Conservation (phyloP, 2,888 invertebrate species). For the Agrotis puta region DNA sequence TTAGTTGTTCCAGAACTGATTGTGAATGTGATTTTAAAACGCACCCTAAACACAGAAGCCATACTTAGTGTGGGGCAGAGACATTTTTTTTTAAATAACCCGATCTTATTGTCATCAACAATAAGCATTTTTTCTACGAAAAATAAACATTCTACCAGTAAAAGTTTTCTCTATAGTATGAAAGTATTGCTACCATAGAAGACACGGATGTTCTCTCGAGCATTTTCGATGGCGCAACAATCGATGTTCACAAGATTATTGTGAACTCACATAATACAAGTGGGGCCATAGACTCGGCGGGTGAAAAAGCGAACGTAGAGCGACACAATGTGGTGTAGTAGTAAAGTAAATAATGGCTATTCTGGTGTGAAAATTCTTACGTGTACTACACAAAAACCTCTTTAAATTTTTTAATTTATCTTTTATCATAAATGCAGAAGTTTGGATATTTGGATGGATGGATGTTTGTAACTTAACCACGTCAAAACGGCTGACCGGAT, state of each 20-base stretch:
- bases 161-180: background rate
- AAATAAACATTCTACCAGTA: background rate
- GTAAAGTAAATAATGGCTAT: conserved; percentile 4
- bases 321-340: background rate
- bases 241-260: conserved; percentile 39
- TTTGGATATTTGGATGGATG: too few relatives aligned
- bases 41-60: too few relatives aligned
- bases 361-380: background rate
- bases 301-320: background rate
- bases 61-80: too few relatives aligned
- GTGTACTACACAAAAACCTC: too few relatives aligned
- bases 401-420: too few relatives aligned
- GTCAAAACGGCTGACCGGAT: too few relatives aligned
- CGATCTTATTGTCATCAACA: too few relatives aligned
- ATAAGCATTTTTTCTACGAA: background rate
- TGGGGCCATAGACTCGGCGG: conserved; percentile 18
- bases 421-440: too few relatives aligned
- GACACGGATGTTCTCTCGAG: conserved; percentile 20
- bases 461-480: too few relatives aligned
- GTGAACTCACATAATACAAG: conserved; percentile 41
- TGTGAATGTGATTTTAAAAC: too few relatives aligned
- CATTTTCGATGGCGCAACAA: conserved; percentile 44
- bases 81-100: too few relatives aligned
- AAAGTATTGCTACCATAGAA: conserved; percentile 1
- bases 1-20: too few relatives aligned